Percentiles rank a stretch among this genome's conserved stretches.
These are phyloP conservation scores for Montipora foliosa DNA, from an alignment of 64 coral and sea anemone species.

Conservation along the genomic window DNA sequence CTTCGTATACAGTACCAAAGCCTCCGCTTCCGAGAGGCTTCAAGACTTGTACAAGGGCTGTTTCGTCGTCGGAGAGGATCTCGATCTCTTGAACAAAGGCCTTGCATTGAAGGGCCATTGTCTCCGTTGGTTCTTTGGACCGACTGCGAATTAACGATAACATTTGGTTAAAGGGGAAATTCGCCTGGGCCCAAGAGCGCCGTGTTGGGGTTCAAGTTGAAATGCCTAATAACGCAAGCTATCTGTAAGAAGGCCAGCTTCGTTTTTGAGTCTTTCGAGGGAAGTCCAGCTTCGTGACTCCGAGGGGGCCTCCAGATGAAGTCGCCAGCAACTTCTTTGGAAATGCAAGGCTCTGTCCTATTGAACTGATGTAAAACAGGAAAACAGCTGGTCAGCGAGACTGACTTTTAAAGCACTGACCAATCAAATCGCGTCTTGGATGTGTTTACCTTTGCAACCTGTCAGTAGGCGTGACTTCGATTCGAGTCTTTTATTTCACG, in stretches of 20 bases:
- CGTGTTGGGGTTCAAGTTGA: background rate
- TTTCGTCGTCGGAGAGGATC: constrained; percentile 88
- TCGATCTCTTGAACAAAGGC: constrained; percentile 93
- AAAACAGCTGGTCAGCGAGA: constrained; percentile 81
- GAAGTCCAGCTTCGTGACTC: constrained; percentile 69
- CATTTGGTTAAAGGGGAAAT: constrained; percentile 58
- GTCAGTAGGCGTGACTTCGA: constrained; percentile 75
- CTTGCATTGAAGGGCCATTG: constrained; percentile 79
- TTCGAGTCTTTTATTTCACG: constrained; percentile 51
- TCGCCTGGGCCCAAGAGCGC: constrained; percentile 25
- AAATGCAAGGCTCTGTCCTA: constrained; percentile 74
- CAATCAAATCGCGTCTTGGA: constrained; percentile 73
- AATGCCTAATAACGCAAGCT: background rate
- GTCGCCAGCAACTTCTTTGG: constrained; percentile 95
- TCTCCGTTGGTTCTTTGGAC: constrained; percentile 43
- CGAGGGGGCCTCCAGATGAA: constrained; percentile 66
- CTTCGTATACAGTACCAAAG: constrained; percentile 94
- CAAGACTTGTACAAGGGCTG: constrained; percentile 72
- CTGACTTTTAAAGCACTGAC: constrained; percentile 73
- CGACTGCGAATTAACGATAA: constrained; percentile 78
- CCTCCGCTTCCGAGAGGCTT: constrained; percentile 90
- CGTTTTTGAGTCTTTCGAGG: constrained; percentile 8
- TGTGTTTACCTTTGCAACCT: constrained; percentile 87
- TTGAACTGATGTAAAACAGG: constrained; percentile 75
- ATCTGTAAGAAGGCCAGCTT: constrained; percentile 84